A percentile compares a stretch with the other conserved stretches of the same genome.
These are phyloP conservation scores for Caenorhabditis sp. DNA, from an alignment of 2,888 invertebrate genomes.

Conservation along the genomic window DNA sequence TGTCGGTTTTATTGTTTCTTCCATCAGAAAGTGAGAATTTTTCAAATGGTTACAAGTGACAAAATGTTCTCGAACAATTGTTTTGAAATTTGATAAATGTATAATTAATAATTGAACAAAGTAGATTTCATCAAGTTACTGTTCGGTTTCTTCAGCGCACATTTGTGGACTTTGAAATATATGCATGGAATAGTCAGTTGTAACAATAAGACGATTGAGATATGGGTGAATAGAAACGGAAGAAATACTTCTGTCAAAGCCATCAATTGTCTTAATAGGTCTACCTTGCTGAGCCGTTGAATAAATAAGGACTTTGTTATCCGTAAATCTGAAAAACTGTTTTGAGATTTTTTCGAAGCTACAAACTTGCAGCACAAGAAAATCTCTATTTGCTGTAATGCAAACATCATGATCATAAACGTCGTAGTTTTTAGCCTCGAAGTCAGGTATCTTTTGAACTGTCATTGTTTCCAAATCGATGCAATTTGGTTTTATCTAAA, in stretches of 20 bases:
- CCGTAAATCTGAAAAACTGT: constrained; percentile 31
- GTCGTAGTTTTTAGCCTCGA: background rate
- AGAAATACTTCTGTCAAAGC: background rate
- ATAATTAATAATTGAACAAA: too few species aligned
- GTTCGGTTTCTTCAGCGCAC: background rate
- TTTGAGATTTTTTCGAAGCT: too few species aligned
- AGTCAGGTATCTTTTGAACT: constrained; percentile 11
- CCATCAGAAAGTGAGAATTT: too few species aligned
- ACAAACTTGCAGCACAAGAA: constrained; percentile 29
- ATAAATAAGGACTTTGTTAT: background rate
- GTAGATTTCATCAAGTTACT: background rate
- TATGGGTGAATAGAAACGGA: constrained; percentile 25
- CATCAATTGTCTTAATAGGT: background rate
- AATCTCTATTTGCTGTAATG: constrained; percentile 23
- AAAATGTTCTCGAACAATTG: too few species aligned
- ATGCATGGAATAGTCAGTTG: background rate
- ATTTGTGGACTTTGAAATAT: constrained; percentile 5
- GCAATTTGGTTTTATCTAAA: constrained; percentile 31
- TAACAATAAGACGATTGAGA: background rate
- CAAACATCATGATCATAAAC: background rate
- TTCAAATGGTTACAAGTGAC: too few species aligned
- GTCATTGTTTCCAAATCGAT: constrained; percentile 41
- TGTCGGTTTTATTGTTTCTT: background rate
- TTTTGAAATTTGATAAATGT: too few species aligned
- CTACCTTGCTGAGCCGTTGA: constrained; percentile 26